Percentiles rank a stretch among this genome's conserved stretches.
Conservation (phyloP, 2,797 vertebrate species). For the Adrianichthys oophorus region DNA sequence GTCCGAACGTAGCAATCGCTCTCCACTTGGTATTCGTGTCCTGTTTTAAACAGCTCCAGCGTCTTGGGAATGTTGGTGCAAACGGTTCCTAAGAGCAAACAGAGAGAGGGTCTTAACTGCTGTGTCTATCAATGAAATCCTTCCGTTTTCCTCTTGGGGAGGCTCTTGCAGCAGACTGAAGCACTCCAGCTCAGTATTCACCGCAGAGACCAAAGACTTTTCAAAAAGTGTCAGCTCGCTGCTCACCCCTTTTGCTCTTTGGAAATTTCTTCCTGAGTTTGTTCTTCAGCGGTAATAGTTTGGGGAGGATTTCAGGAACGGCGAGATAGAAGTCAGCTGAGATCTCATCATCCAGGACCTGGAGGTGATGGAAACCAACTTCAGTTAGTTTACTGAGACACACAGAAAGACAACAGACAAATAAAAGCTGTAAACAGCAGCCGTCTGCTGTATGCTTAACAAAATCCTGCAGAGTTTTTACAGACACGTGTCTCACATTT, state of each 20-base stretch:
- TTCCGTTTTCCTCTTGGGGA: no score
- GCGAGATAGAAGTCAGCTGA: constrained; percentile 88
- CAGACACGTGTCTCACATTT: no score
- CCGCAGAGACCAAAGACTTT: no score
- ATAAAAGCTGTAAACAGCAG: no score
- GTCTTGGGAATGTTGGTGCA: constrained; percentile 83
- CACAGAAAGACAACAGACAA: neutral
- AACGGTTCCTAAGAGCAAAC: constrained; percentile 78
- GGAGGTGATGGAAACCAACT: constrained; percentile 2
- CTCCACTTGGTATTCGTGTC: constrained; percentile 84
- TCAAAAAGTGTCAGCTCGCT: neutral
- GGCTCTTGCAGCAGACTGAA: no score
- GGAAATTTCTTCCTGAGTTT: constrained; percentile 89
- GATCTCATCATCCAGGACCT: constrained; percentile 90
- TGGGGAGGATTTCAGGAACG: constrained; percentile 84
- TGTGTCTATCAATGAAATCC: neutral
- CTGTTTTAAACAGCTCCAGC: constrained; percentile 82
- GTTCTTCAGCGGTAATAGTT: constrained; percentile 83
- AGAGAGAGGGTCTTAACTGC: neutral
- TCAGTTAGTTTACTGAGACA: neutral
- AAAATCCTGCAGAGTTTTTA: no score
- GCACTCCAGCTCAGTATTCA: no score
- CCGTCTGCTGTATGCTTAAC: no score
- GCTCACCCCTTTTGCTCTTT: constrained; percentile 81
- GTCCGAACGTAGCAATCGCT: constrained; percentile 76